A percentile compares a stretch with the other conserved stretches of the same genome.
phyloP scores from a whole-genome alignment of 2,113 vertebrate genomes.

The Cryptotis parvus region DNA sequence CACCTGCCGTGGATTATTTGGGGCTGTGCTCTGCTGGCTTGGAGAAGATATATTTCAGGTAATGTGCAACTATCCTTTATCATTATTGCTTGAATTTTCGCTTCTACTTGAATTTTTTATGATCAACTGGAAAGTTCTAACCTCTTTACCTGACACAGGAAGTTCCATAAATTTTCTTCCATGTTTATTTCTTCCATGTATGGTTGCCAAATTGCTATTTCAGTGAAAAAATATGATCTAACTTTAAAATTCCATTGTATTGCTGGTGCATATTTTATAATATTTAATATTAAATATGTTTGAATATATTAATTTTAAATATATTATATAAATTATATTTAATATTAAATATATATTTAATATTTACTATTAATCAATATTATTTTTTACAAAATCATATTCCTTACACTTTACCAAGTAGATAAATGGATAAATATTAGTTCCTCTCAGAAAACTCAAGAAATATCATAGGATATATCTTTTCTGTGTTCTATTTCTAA shows the following conservation, averaged over 20 bases:
- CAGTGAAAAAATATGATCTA: no score
- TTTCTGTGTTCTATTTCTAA: neutral
- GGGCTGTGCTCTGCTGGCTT: neutral
- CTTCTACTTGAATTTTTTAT: no score
- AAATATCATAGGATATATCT: neutral
- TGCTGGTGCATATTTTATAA: no score
- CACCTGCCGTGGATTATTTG: neutral
- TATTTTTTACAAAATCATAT: neutral
- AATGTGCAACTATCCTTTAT: neutral
- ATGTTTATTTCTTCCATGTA: neutral
- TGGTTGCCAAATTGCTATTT: neutral
- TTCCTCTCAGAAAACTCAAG: neutral
- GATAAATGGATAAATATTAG: neutral
- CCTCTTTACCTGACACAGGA: no score
- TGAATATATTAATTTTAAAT: no score
- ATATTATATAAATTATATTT: no score
- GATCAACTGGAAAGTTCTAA: no score
- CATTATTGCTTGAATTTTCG: no score
- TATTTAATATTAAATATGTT: no score
- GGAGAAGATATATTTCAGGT: neutral
- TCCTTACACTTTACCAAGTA: neutral
- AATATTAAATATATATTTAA: no score
- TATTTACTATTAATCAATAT: no score
- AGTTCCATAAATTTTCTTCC: neutral
- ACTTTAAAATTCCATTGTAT: neutral